Evolutionary conservation across 2,888 invertebrate species (phyloP).

Genomic region (Tolmerus cingulatus): DNA sequence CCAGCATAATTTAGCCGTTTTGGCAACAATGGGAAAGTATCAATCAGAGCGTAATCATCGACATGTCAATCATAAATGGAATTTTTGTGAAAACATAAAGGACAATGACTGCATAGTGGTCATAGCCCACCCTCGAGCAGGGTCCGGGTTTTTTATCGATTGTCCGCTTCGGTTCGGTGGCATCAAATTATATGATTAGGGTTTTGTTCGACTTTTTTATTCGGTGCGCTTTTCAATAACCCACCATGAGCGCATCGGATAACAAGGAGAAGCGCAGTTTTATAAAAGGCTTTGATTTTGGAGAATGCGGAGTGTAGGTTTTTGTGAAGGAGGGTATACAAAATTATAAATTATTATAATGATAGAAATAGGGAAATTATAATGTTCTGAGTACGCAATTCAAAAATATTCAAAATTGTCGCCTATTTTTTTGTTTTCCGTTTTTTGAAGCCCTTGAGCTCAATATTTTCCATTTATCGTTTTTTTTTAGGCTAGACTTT

Average conservation of each 20-base stretch:
- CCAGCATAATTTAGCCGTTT: constrained; percentile 10
- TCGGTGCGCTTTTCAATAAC: not conserved
- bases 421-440: no score
- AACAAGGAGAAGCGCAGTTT: not conserved
- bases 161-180: not conserved
- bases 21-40: not conserved
- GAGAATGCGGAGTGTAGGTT: not conserved
- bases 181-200: constrained; percentile 1
- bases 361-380: not conserved
- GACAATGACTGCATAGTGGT: not conserved
- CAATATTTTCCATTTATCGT: no score
- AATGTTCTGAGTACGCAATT: no score
- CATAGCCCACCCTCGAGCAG: constrained; percentile 23
- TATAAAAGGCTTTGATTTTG: not conserved
- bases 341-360: not conserved
- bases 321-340: not conserved
- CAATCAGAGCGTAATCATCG: constrained; percentile 27
- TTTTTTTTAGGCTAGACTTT: no score
- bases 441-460: no score
- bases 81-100: not conserved
- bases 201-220: not conserved
- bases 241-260: constrained; percentile 23
- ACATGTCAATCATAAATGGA: constrained; percentile 9
- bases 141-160: not conserved
- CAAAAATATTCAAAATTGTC: no score